Conservation (phyloP, 2,797 vertebrate species). For the Apogon talboti region DNA sequence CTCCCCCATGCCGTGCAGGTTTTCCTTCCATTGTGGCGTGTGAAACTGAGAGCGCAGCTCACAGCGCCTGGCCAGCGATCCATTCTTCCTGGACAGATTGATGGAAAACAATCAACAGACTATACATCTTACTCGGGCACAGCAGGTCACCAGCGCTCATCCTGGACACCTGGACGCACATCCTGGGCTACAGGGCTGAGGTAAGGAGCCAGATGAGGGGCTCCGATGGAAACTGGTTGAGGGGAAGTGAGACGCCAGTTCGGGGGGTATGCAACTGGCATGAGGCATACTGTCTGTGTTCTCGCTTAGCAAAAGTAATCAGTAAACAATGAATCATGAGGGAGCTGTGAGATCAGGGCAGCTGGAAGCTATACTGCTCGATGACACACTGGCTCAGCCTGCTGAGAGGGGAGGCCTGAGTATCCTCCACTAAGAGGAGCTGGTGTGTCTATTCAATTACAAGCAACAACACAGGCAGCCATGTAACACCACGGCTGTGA, state of each 20-base stretch:
- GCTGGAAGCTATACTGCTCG: conserved; percentile 39
- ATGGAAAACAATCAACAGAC: conserved; percentile 95
- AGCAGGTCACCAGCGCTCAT: conserved; percentile 74
- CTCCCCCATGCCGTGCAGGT: conserved; percentile 88
- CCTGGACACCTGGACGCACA: conserved; percentile 81
- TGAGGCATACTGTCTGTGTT: conserved; percentile 48
- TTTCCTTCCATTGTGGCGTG: conserved; percentile 95
- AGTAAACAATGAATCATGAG: conserved; percentile 74
- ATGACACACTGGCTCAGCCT: conserved; percentile 50
- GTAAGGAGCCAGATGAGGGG: conserved; percentile 37
- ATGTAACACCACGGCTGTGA: conserved; percentile 72
- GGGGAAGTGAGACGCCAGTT: conserved; percentile 63
- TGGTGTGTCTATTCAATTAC: conserved; percentile 78
- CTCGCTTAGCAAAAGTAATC: conserved; percentile 68
- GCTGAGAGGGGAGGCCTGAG: conserved; percentile 54
- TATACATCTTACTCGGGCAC: conserved; percentile 84
- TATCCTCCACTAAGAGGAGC: conserved; percentile 62
- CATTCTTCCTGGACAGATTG: conserved; percentile 96
- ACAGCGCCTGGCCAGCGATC: conserved; percentile 92
- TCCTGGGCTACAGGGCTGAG: conserved; percentile 71
- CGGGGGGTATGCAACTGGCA: conserved; percentile 52
- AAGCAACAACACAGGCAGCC: conserved; percentile 60
- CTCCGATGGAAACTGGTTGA: conserved; percentile 40
- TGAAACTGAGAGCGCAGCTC: conserved; percentile 93
- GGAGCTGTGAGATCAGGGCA: conserved; percentile 42